These are phyloP conservation scores for Scaptomyza polygonia DNA, from an alignment of 2,888 invertebrate species.

Conservation along the genomic window DNA sequence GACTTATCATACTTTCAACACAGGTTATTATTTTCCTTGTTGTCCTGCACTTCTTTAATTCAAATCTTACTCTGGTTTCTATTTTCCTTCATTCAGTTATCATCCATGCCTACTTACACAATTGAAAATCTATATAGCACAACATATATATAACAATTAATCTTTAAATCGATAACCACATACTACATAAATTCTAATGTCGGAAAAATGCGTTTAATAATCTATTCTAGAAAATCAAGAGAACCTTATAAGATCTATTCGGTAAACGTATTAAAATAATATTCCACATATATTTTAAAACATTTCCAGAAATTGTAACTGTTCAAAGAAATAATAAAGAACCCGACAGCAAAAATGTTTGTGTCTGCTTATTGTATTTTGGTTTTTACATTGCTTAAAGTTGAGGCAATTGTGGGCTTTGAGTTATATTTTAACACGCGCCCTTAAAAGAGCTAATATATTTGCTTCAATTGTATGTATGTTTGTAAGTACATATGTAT, in stretches of 20 bases:
- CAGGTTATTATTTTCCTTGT: constrained; percentile 5
- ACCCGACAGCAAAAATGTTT: constrained; percentile 34
- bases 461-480: too few species aligned
- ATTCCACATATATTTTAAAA: constrained; percentile 42
- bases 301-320: constrained; percentile 32
- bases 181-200: constrained; percentile 26
- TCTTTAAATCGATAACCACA: constrained; percentile 30
- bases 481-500: too few species aligned
- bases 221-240: constrained; percentile 12
- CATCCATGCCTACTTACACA: constrained; percentile 12
- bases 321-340: constrained; percentile 59
- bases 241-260: constrained; percentile 7
- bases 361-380: background rate
- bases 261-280: constrained; percentile 24
- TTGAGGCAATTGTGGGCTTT: too few species aligned
- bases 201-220: constrained; percentile 34
- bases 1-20: background rate
- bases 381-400: too few species aligned
- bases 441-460: too few species aligned
- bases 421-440: too few species aligned
- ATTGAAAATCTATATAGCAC: constrained; percentile 29
- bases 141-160: constrained; percentile 47
- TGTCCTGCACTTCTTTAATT: constrained; percentile 5
- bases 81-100: constrained; percentile 5
- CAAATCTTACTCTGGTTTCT: background rate